Base-by-base conservation (phyloP, 2,113 vertebrate species). In the Corythornis madagascariensis region DNA sequence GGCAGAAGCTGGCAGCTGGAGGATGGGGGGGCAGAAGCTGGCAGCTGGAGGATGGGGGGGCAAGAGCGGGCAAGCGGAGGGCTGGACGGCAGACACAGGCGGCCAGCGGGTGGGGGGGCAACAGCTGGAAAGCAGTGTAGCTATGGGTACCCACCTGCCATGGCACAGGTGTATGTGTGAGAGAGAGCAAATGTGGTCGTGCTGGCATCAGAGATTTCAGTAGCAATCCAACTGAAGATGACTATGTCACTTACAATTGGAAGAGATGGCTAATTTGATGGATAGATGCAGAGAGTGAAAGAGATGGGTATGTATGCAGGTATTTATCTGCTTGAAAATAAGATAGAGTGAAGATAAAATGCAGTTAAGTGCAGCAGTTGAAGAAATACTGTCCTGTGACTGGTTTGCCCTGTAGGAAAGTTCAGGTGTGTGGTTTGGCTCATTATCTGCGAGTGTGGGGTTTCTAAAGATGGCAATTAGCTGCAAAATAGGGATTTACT, bases 261-360 rank as follows among this genome's bases (percentile, higher is more conserved):
- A 67, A 83, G 57, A 65, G n/a, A 15, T 25, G 3, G 8, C 9
- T 35, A 16, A 24, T 66, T 52, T 73, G 69, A 82, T 82, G 72
- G 71, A 75, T 72, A 85, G 67, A 29, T 56, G 47, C 50, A 86
- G 45, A 40, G 53, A 74, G 45, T 73, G 70, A 64, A n/a, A 75
- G 60, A 43, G 59, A 84, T 76, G 42, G 60, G 45, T 82, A 25
- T 21, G 3, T 73, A 24, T 79, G 76, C 90, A 42, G 63, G 35
- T 82, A 61, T 94, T 76, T 84, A 73, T 52, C 45, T 33, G 14
- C 60, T 85, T 59, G 64, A 48, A 86, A 95, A 50, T 56, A 31
- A 66, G 43, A 67, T 29, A 47, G 43, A 72, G 22, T 53, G 50
- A 70, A 60, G 50, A 83, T 43, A 76, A 92, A 91, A 87, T 42